A percentile compares a stretch with the other conserved stretches of the same genome.
Conservation (phyloP, 2,888 invertebrate species). For the Nesidiocoris tenuis region DNA sequence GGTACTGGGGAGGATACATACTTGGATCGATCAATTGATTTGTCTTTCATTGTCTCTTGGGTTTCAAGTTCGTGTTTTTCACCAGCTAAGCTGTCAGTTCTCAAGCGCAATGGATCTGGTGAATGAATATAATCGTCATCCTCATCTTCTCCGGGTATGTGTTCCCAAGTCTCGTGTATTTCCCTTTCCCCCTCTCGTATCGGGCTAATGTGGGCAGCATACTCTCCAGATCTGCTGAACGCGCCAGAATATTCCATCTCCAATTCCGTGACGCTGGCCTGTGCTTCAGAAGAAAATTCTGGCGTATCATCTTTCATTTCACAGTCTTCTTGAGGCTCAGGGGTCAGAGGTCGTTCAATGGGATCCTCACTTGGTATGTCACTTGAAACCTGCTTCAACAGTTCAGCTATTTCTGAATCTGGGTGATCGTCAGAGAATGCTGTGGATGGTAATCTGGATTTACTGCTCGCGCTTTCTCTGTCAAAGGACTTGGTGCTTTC, state of each 20-base stretch:
- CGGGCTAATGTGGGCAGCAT: constrained; percentile 51
- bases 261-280: constrained; percentile 55
- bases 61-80: constrained; percentile 59
- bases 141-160: constrained; percentile 56
- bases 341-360: constrained; percentile 60
- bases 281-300: constrained; percentile 54
- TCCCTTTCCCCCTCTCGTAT: constrained; percentile 50
- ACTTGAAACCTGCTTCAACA: constrained; percentile 55
- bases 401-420: constrained; percentile 56
- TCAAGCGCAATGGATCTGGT: constrained; percentile 54
- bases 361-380: constrained; percentile 56
- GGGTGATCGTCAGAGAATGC: constrained; percentile 55
- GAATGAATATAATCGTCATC: constrained; percentile 59
- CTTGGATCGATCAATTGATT: constrained; percentile 53
- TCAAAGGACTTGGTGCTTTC: constrained; percentile 23
- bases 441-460: constrained; percentile 54
- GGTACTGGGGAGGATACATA: constrained; percentile 61
- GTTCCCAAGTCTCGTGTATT: constrained; percentile 49
- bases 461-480: constrained; percentile 19
- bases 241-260: constrained; percentile 55
- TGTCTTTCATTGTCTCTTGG: constrained; percentile 54
- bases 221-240: constrained; percentile 51
- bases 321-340: constrained; percentile 56
- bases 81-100: constrained; percentile 58
- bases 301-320: constrained; percentile 55